Percentiles rank a stretch among this genome's conserved stretches.
Evolutionary conservation across 2,888 invertebrate genomes (phyloP).

Genomic region (Ophion ventricosus): DNA sequence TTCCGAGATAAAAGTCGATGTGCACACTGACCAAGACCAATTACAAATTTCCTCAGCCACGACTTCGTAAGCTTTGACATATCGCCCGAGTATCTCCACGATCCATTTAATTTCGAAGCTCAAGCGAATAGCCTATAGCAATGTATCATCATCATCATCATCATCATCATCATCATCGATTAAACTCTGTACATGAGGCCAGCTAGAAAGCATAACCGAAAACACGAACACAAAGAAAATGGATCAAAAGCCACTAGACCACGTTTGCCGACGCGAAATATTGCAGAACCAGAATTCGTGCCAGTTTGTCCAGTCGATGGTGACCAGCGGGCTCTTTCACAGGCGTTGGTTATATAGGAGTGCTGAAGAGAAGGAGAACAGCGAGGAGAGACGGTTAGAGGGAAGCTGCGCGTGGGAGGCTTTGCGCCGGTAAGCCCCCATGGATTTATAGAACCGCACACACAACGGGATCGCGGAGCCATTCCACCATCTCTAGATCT

Average conservation of each 20-base stretch:
- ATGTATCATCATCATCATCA: no score
- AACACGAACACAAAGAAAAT: background rate
- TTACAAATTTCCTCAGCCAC: no score
- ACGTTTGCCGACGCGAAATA: slow-evolving; percentile 8
- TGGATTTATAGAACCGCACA: slow-evolving; percentile 83
- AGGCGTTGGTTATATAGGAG: slow-evolving; percentile 36
- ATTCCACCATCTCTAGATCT: slow-evolving; percentile 42
- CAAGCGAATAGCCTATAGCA: no score
- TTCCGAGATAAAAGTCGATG: no score
- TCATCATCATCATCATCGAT: background rate
- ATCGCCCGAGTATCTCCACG: no score
- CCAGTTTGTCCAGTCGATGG: slow-evolving; percentile 41
- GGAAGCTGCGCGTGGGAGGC: slow-evolving; percentile 82
- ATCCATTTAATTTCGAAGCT: no score
- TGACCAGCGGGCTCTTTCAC: slow-evolving; percentile 42
- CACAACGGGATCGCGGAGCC: slow-evolving; percentile 70
- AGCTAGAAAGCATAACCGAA: background rate
- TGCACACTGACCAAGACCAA: no score
- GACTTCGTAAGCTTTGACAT: no score
- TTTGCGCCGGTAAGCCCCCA: slow-evolving; percentile 83
- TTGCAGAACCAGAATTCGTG: slow-evolving; percentile 28
- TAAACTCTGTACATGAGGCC: background rate
- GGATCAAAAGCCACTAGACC: background rate
- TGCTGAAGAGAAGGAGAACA: slow-evolving; percentile 42
- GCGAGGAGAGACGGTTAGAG: slow-evolving; percentile 55